Evolutionary conservation across 2,888 invertebrate species (phyloP), one percentile per base, ranked within the genome.

Genomic region (Ditylenchus weischeri): DNA sequence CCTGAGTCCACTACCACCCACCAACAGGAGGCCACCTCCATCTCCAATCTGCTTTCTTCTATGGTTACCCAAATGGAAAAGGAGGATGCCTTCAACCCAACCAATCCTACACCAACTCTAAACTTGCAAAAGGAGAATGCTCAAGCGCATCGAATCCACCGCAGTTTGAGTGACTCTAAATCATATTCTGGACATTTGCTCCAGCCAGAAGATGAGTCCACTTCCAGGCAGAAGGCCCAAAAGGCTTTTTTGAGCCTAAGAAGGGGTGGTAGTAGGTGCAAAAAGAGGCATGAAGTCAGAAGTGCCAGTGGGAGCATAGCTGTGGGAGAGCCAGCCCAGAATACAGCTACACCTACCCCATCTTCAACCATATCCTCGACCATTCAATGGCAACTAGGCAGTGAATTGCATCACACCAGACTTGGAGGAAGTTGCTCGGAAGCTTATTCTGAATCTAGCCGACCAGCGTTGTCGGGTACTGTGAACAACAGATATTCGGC

Each of bases 81-180:
- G 61, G 43, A 47, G 21, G 43, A 61, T 47, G n/a, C n/a, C 51
- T 54, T 23, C 61, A 7, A n/a, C 15, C 15, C 43, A 60, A 11
- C 35, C 54, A 60, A 35, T 29, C 58, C 64, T 19, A 43, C 19
- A 15, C 62, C n/a, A 3, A 54, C 21, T 15, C 21, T 23, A 11
- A 54, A 54, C n/a, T 6, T 21, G 21, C 54, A 54, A 54, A 23
- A 23, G 8, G 29, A 21, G 4, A 19, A n/a, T 21, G 10, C 62
- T 18, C 62, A 62, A 23, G 7, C 2, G 13, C 78, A 76, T 67
- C 71, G 75, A 19, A 79, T 79, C 62, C 80, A 80, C 68, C 75
- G 80, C 23, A 75, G 75, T 64, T 68, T 79, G 19, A 76, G 76
- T 58, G 79, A 79, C 66, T 78, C 78, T 18, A 77, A 77, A 68